These are phyloP conservation scores for Syngnathus floridae DNA, from an alignment of 2,113 vertebrate genomes.

Conservation along the genomic window DNA sequence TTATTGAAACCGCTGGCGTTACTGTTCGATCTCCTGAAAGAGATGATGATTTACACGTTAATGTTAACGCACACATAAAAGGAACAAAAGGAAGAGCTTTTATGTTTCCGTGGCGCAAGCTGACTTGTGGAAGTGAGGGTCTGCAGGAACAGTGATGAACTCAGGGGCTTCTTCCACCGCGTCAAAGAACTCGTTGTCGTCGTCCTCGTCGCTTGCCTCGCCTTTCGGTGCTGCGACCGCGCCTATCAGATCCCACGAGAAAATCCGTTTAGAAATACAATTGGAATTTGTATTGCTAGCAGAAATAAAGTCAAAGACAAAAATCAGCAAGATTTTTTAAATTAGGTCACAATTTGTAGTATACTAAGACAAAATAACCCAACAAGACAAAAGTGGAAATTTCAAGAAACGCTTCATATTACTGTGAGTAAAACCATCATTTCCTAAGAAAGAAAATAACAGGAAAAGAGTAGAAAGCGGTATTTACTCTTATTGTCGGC, in stretches of 20 bases:
- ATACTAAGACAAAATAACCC: no score
- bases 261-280: no score
- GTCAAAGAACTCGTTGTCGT: constrained; percentile 93
- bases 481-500: constrained; percentile 76
- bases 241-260: constrained; percentile 38
- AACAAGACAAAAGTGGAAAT: neutral
- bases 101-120: neutral
- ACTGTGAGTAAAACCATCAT: neutral
- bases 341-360: no score
- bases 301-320: neutral
- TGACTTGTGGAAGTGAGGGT: constrained; percentile 89
- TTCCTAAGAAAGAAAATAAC: neutral
- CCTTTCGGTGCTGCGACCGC: constrained; percentile 76
- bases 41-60: neutral
- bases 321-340: no score
- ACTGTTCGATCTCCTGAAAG: constrained; percentile 85
- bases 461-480: no score
- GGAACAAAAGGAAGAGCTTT: neutral
- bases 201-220: constrained; percentile 89
- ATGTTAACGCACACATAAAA: neutral
- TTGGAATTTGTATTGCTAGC: neutral
- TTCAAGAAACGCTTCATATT: neutral
- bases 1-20: constrained; percentile 92
- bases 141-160: constrained; percentile 84
- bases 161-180: constrained; percentile 80